phyloP scores from a whole-genome alignment of 2,113 vertebrate genomes.

The Campylomormyrus tamandua region DNA sequence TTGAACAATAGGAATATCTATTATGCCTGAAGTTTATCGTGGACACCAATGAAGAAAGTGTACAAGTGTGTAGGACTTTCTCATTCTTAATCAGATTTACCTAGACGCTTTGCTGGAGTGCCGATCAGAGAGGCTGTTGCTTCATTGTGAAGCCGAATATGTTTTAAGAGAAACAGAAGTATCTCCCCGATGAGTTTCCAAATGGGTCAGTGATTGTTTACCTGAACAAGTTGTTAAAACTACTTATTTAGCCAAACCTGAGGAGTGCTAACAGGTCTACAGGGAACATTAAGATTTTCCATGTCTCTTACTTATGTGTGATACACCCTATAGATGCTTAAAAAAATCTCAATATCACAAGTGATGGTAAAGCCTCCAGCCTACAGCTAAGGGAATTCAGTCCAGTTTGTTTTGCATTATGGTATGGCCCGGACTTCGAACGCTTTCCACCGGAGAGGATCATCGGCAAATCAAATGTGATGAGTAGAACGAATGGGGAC shows the following conservation, averaged over 20 bases:
- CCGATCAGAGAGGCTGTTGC: not conserved
- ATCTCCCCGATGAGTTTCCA: not conserved
- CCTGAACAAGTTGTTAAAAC: not conserved
- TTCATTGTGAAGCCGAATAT: not conserved
- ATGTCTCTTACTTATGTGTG: not conserved
- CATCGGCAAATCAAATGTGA: slow-evolving; percentile 26
- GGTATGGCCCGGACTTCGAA: not conserved
- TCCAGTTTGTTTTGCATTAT: not conserved
- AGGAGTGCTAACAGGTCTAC: not conserved
- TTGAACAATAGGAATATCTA: not conserved
- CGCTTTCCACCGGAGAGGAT: not conserved
- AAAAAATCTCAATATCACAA: not conserved
- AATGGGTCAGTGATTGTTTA: not conserved
- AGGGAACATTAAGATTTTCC: not conserved
- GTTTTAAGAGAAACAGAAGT: not conserved
- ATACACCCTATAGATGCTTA: not conserved
- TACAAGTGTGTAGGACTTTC: not conserved
- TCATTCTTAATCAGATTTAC: not conserved
- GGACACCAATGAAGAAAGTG: not conserved
- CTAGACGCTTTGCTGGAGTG: not conserved
- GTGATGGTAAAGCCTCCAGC: not conserved
- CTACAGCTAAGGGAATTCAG: not conserved
- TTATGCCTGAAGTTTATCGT: not conserved
- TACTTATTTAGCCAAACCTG: not conserved
- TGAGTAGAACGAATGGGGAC: slow-evolving; percentile 19